phyloP scores from a whole-genome alignment of 1,140 invertebrate genomes.

The Notospermus geniculatus region DNA sequence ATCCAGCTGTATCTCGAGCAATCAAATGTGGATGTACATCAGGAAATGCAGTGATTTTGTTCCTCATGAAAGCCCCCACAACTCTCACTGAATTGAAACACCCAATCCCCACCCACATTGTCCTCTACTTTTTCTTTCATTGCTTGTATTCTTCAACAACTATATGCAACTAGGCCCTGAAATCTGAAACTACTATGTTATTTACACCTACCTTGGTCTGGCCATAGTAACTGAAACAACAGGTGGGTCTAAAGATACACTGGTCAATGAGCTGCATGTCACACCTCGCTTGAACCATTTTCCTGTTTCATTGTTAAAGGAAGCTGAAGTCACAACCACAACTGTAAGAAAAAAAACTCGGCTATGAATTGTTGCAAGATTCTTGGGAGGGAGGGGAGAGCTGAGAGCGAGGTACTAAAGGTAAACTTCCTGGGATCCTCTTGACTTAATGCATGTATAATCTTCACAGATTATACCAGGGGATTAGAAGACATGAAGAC shows the following conservation, averaged over 20 bases:
- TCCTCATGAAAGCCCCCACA: too few relatives aligned
- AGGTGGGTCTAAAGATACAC: conserved; percentile 46
- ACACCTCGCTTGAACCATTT: conserved; percentile 48
- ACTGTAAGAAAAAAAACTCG: conserved; percentile 32
- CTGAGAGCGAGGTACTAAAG: background rate
- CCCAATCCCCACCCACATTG: background rate
- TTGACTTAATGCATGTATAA: too few relatives aligned
- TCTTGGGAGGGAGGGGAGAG: background rate
- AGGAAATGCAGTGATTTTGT: too few relatives aligned
- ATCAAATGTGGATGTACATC: too few relatives aligned
- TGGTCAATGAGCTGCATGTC: conserved; percentile 51
- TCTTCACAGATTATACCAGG: too few relatives aligned
- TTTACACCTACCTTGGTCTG: conserved; percentile 40
- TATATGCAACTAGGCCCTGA: too few relatives aligned
- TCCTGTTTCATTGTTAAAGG: conserved; percentile 30
- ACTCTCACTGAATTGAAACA: conserved; percentile 4
- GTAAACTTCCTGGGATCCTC: too few relatives aligned
- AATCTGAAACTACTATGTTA: too few relatives aligned
- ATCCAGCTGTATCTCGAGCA: too few relatives aligned
- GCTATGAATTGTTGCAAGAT: background rate
- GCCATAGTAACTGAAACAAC: conserved; percentile 49
- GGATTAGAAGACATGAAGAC: too few relatives aligned
- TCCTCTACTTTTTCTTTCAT: too few relatives aligned
- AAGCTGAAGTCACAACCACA: conserved; percentile 43
- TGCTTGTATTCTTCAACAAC: conserved; percentile 1